These are phyloP conservation scores for Hetaerina titia DNA, from an alignment of 2,888 invertebrate species.

Conservation along the genomic window DNA sequence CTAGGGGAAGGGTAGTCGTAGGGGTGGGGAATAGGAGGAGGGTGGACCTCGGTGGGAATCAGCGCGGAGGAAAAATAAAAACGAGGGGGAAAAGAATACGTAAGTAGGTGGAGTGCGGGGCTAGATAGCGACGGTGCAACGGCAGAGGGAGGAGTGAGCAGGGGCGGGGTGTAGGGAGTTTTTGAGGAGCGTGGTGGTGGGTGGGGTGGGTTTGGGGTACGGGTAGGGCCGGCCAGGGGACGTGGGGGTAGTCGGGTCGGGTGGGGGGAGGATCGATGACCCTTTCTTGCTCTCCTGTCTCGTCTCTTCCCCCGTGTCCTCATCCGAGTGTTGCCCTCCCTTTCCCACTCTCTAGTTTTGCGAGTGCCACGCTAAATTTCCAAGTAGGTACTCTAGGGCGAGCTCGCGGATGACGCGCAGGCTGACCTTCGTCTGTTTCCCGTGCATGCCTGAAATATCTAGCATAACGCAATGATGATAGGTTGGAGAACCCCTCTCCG, in stretches of 20 bases:
- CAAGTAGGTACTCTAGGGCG: neutral
- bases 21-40: no score
- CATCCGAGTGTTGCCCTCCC: neutral
- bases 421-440: neutral
- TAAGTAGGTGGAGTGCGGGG: slow-evolving; percentile 5
- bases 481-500: no score
- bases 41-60: slow-evolving; percentile 2
- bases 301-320: neutral
- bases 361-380: neutral
- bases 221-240: neutral
- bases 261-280: neutral
- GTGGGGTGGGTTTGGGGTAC: neutral
- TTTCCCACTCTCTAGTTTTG: neutral
- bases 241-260: neutral
- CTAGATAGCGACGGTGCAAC: neutral
- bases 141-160: neutral
- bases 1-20: no score
- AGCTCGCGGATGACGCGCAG: neutral
- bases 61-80: slow-evolving; percentile 10
- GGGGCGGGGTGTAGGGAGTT: neutral
- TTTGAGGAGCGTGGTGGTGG: neutral
- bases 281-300: neutral
- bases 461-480: no score
- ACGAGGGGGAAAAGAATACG: neutral
- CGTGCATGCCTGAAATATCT: no score